Evolutionary conservation across 2,888 invertebrate genomes (phyloP).

Genomic region (Congeria kusceri): DNA sequence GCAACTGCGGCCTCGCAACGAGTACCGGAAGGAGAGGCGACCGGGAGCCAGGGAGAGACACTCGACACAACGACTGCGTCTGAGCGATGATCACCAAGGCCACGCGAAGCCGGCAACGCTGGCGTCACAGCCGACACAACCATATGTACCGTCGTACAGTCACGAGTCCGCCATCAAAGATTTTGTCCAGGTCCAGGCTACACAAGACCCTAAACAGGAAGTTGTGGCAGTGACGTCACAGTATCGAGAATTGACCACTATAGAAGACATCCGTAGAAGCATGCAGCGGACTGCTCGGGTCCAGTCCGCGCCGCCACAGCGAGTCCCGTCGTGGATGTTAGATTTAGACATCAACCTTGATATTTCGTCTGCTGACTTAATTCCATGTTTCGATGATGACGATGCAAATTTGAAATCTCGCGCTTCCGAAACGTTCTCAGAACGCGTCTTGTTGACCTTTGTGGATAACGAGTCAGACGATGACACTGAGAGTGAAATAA

Average conservation of each 20-base stretch:
- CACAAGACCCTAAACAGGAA: not conserved
- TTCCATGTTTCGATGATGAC: slow-evolving; percentile 47
- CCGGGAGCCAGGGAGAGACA: slow-evolving; percentile 57
- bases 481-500: slow-evolving; percentile 3
- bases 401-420: not conserved
- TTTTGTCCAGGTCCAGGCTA: slow-evolving; percentile 1
- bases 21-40: slow-evolving; percentile 38
- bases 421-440: slow-evolving; percentile 34
- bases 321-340: slow-evolving; percentile 55
- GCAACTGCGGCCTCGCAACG: slow-evolving; percentile 44
- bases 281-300: slow-evolving; percentile 31
- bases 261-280: slow-evolving; percentile 47
- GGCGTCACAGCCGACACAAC: not conserved
- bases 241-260: slow-evolving; percentile 52
- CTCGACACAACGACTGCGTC: slow-evolving; percentile 33
- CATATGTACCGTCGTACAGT: slow-evolving; percentile 24
- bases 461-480: slow-evolving; percentile 30
- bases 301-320: slow-evolving; percentile 16
- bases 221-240: not conserved
- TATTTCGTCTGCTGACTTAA: slow-evolving; percentile 48
- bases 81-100: not conserved
- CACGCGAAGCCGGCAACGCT: not conserved
- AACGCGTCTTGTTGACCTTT: slow-evolving; percentile 34
- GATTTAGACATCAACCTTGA: slow-evolving; percentile 60
- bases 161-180: slow-evolving; percentile 34